These are phyloP conservation scores for Oxyruncus cristatus DNA, from an alignment of 2,113 vertebrate genomes.

Conservation along the genomic window DNA sequence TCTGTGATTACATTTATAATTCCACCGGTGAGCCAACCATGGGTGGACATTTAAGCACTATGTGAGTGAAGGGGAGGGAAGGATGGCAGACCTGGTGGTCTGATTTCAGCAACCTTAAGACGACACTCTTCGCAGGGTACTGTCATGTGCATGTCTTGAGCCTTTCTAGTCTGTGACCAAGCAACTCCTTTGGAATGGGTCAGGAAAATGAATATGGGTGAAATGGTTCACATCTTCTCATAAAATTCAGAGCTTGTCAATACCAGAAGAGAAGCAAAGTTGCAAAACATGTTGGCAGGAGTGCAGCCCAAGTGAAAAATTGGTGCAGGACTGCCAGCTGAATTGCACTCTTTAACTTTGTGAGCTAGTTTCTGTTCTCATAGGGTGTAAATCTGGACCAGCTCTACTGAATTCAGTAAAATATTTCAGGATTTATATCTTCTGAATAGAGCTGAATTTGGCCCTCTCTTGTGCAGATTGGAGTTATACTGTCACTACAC, in stretches of 20 bases:
- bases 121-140: neutral
- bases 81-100: neutral
- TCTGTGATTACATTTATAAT: neutral
- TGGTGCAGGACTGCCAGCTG: neutral
- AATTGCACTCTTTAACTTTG: neutral
- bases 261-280: neutral
- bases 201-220: neutral
- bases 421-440: conserved; percentile 44
- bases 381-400: conserved; percentile 15
- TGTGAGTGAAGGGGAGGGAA: neutral
- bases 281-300: conserved; percentile 17
- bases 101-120: neutral
- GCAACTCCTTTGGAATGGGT: neutral
- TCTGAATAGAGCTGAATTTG: conserved; percentile 31
- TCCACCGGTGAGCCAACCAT: neutral
- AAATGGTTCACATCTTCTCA: neutral
- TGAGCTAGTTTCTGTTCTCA: conserved; percentile 37
- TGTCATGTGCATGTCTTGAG: neutral
- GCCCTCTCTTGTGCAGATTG: neutral
- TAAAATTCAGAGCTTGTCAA: neutral
- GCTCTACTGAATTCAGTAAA: neutral
- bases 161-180: neutral
- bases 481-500: conserved; percentile 25
- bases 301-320: neutral
- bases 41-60: neutral